phyloP scores from a whole-genome alignment of 2,888 invertebrate genomes.

The Chrysomela aeneicollis region DNA sequence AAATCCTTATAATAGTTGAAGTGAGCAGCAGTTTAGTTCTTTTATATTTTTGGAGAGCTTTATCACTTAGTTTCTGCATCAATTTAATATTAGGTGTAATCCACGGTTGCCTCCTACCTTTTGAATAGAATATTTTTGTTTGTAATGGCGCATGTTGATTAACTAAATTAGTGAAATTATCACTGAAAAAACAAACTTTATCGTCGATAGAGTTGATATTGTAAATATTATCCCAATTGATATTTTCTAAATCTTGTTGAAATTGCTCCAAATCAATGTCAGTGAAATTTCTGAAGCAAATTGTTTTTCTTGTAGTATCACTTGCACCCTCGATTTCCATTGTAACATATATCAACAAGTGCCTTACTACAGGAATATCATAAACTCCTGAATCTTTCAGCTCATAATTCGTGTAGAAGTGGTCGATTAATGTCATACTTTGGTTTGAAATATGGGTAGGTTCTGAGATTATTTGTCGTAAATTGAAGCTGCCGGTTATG shows the following conservation, averaged over 20 bases:
- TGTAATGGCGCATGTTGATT: conserved; percentile 1
- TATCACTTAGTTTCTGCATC: neutral
- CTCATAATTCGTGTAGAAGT: neutral
- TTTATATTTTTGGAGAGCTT: neutral
- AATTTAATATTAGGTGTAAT: neutral
- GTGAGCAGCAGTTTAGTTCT: neutral
- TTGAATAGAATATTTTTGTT: neutral
- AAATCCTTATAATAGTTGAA: neutral
- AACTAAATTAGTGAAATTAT: neutral
- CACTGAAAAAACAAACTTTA: neutral
- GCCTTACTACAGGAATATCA: neutral
- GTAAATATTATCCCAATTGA: conserved; percentile 1
- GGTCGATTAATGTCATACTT: neutral
- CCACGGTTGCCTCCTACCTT: conserved; percentile 1
- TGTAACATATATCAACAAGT: neutral
- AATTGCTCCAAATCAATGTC: neutral
- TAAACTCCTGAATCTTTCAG: neutral
- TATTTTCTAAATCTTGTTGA: neutral
- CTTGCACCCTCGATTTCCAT: conserved; percentile 5
- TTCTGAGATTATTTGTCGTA: neutral
- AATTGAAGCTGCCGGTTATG: neutral
- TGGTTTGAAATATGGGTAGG: neutral
- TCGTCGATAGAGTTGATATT: neutral
- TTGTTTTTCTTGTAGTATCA: neutral
- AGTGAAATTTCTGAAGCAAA: conserved; percentile 1